These are phyloP conservation scores for Falcaria lacertinaria DNA, from an alignment of 2,888 invertebrate species.

Conservation along the genomic window DNA sequence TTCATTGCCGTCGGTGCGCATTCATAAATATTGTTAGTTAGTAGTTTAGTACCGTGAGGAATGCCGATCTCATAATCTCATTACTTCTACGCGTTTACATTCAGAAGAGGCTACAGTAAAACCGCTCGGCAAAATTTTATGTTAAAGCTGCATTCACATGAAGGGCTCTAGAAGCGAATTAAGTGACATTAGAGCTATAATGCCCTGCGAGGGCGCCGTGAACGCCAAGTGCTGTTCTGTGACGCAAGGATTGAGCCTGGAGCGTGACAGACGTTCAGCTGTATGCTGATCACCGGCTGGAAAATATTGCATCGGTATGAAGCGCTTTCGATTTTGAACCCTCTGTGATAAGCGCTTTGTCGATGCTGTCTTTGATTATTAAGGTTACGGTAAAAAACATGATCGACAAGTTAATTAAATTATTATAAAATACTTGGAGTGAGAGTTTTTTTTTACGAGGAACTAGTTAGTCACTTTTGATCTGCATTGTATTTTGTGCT, in stretches of 20 bases:
- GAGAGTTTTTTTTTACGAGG: no score
- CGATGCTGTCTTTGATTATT: no score
- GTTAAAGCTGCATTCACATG: slow-evolving; percentile 75
- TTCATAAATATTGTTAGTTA: no score
- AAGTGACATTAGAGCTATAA: slow-evolving; percentile 77
- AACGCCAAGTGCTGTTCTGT: slow-evolving; percentile 63
- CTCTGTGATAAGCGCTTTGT: no score
- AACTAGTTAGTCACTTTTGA: no score
- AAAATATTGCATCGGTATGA: slow-evolving; percentile 28
- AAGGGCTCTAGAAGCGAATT: slow-evolving; percentile 76
- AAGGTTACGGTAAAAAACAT: no score
- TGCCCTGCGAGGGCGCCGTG: slow-evolving; percentile 65
- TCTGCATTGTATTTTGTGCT: no score
- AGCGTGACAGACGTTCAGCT: slow-evolving; percentile 40
- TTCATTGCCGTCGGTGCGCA: slow-evolving; percentile 26
- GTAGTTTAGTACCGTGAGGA: no score
- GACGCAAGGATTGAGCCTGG: slow-evolving; percentile 53
- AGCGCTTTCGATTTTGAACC: slow-evolving; percentile 4
- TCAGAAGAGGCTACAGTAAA: slow-evolving; percentile 73
- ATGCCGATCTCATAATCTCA: slow-evolving; percentile 63
- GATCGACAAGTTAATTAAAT: no score
- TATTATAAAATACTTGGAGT: no score
- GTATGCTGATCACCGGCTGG: slow-evolving; percentile 16
- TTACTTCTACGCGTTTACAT: slow-evolving; percentile 72
- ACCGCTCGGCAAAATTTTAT: slow-evolving; percentile 64